Conservation (phyloP, 2,797 vertebrate genomes). For the Acanthurus tractus region DNA sequence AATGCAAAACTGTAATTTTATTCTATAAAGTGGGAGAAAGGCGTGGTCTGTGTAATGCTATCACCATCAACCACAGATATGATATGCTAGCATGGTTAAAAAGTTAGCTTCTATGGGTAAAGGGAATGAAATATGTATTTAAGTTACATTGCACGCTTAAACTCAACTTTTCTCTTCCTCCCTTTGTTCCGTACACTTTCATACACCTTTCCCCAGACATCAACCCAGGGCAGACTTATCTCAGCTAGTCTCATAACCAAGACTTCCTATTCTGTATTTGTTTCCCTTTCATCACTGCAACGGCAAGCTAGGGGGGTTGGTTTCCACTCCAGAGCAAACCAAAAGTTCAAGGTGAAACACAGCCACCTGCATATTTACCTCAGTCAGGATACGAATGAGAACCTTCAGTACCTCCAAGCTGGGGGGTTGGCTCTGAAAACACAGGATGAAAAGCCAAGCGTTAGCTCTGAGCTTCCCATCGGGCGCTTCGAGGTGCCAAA, state of each 20-base stretch:
- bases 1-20: too few species aligned
- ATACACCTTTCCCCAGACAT: slow-evolving; percentile 27
- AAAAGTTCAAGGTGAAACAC: slow-evolving; percentile 48
- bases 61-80: neutral
- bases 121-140: slow-evolving; percentile 5
- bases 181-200: slow-evolving; percentile 21
- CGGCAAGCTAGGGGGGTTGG: slow-evolving; percentile 40
- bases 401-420: slow-evolving; percentile 43
- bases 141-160: slow-evolving; percentile 15
- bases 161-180: slow-evolving; percentile 7
- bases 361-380: slow-evolving; percentile 62
- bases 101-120: neutral
- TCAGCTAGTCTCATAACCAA: slow-evolving; percentile 33
- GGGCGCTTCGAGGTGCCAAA: slow-evolving; percentile 43
- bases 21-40: too few species aligned
- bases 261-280: slow-evolving; percentile 53
- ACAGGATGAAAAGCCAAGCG: slow-evolving; percentile 54
- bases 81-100: neutral
- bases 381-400: slow-evolving; percentile 45
- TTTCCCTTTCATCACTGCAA: slow-evolving; percentile 59
- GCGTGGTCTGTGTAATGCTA: too few species aligned
- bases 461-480: slow-evolving; percentile 51
- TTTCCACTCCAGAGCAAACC: slow-evolving; percentile 43
- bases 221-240: slow-evolving; percentile 40
- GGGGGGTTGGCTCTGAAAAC: slow-evolving; percentile 45